Base-by-base conservation (phyloP, 1,140 invertebrate genomes). In the Psilanteris sp. region DNA sequence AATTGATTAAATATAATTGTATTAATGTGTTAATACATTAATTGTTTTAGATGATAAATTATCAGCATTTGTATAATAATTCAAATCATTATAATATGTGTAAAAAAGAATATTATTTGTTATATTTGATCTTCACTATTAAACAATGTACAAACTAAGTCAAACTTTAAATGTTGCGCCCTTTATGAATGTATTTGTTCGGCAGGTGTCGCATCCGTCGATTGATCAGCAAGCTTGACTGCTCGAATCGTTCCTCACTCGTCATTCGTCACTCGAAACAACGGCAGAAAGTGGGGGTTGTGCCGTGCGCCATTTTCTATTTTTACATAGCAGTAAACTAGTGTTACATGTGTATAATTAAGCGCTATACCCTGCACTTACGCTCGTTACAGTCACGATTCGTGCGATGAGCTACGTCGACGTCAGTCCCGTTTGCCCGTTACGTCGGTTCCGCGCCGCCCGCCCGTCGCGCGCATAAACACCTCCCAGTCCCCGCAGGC, bases 231-330 rank as follows among this genome's bases (percentile, higher is more conserved):
- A n/a, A 37, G 36, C 10, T 20, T 5, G 2, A 2, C 0, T 2
- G 1, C 16, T 10, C 5, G 20, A 3, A n/a, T n/a, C n/a, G n/a
- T n/a, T 24, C 4, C 10, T n/a, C 13, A 5, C 13, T 24, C 46
- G 16, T 34, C 18, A 34, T 29, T 34, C 41, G 39, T 57, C 27
- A 26, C 20, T 6, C 32, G 36, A 46, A 46, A 27, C 41, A 52
- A 74, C 29, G 31, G 26, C 34, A 29, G 13, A 62, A 82, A 81
- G 82, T 81, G 82, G 84, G 81, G 80, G 79, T 80, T 62, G 79
- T 84, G 20, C 2, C 44, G 54, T 71, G 66, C 86, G 86, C 86
- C 85, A 88, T 87, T 88, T 88, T 88, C 84, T 87, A 88, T 88
- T 88, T 88, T 88, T 87, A 85, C 85, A 86, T 86, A 87, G 84